Evolutionary conservation across 2,888 invertebrate species (phyloP).

Genomic region (Crossocerus cetratus): DNA sequence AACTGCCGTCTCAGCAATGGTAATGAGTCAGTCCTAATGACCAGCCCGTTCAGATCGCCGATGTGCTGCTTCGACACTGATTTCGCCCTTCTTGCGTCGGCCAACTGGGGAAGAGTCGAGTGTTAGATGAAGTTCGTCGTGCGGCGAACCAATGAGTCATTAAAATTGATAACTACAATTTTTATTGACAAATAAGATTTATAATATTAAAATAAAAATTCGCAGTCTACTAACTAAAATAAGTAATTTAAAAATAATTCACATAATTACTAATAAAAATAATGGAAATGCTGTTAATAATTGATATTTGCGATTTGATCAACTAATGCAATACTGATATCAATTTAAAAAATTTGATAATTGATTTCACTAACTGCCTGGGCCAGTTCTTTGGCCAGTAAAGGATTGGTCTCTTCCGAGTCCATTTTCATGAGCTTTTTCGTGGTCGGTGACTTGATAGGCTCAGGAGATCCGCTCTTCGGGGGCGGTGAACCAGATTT

Average conservation of each 20-base stretch:
- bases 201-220: too few species aligned
- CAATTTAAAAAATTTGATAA: not conserved
- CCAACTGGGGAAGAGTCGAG: constrained; percentile 49
- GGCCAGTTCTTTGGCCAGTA: constrained; percentile 63
- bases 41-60: constrained; percentile 58
- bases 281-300: not conserved
- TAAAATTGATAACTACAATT: too few species aligned
- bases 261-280: too few species aligned
- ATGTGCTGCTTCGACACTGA: constrained; percentile 65
- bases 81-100: constrained; percentile 64
- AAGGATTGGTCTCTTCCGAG: constrained; percentile 66
- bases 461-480: constrained; percentile 55
- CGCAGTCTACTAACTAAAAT: too few species aligned
- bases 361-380: constrained; percentile 51
- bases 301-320: not conserved
- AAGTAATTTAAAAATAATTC: too few species aligned
- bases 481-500: constrained; percentile 30
- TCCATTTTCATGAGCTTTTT: constrained; percentile 66
- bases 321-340: not conserved
- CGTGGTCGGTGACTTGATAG: constrained; percentile 58
- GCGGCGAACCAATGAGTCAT: too few species aligned
- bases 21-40: constrained; percentile 73
- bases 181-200: too few species aligned
- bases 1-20: constrained; percentile 79
- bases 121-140: too few species aligned